Conservation (phyloP, 1,140 invertebrate species). For the Ladona fulva region DNA sequence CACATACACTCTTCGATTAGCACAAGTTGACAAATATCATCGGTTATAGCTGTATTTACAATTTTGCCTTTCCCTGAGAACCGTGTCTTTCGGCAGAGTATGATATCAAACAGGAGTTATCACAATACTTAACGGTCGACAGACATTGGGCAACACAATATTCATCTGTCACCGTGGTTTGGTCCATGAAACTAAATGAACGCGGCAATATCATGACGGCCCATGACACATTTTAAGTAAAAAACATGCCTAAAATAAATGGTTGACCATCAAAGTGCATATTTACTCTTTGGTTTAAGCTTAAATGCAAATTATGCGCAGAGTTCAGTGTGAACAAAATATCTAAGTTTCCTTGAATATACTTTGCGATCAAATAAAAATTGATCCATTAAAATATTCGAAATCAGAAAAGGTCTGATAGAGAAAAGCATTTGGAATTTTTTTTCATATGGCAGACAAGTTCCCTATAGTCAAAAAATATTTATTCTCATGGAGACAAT, state of each 20-base stretch:
- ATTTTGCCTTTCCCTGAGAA: conserved; percentile 8
- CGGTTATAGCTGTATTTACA: conserved; percentile 6
- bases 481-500: neutral
- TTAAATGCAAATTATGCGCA: conserved; percentile 6
- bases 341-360: too few species aligned
- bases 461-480: neutral
- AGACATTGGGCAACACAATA: conserved; percentile 9
- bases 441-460: neutral
- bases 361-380: too few species aligned
- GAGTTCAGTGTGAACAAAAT: neutral
- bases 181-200: neutral
- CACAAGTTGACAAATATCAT: conserved; percentile 7
- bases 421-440: neutral
- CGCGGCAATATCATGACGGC: neutral
- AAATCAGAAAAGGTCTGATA: neutral
- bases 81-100: neutral
- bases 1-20: conserved; percentile 5
- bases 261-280: neutral
- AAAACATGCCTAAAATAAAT: neutral
- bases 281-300: conserved; percentile 1
- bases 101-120: conserved; percentile 6
- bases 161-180: conserved; percentile 4
- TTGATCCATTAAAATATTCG: too few species aligned
- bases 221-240: conserved; percentile 1
- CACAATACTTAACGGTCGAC: conserved; percentile 4